Evolutionary conservation across 2,113 vertebrate species (phyloP), one percentile per base, ranked within the genome.

Genomic region (Harpagus bidentatus): DNA sequence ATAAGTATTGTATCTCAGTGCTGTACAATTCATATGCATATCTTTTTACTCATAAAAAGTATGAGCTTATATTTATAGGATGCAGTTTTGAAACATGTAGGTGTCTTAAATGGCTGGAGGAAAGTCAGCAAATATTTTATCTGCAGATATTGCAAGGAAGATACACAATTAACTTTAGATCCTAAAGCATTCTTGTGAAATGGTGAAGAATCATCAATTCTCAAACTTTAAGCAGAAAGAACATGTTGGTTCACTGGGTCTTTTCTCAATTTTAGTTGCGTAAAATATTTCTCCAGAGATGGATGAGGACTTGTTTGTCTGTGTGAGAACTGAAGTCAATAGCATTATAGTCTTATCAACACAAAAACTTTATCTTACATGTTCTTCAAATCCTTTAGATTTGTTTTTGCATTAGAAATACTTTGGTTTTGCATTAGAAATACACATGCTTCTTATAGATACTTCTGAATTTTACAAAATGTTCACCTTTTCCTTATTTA

Each of bases 311-410:
- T 26, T 79, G 3, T 8, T 50, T 50, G 3, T 34, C 9, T 21
- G 6, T 62, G 20, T 42, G 14, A 91, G 6, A 69, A 55, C 6
- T n/a, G 20, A 69, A 65, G 11, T 70, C 23, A 26, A 7, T 18
- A 47, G 9, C 3, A 17, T 53, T 61, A 13, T n/a, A 40, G 2
- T 21, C 21, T 43, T 79, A n/a, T 58, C 76, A 52, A 52, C 2
- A 73, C 2, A 29, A 83, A 62, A 72, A 11, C 0, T 0, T 66
- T 34, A 10, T 6, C 13, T 36, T 31, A 26, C 5, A 4, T 67
- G 63, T 80, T 71, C 38, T 58, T 52, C 14, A 88, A 42, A 65
- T 82, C 11, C 16, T 76, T 59, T 53, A 55, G n/a, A 17, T 47
- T 38, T 2, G 10, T 63, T 61, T 88, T 91, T 86, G 4, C 7